Percentiles rank a stretch among this genome's conserved stretches.
Conservation (phyloP, 1,140 invertebrate genomes). For the Tetramorium parvispinum region DNA sequence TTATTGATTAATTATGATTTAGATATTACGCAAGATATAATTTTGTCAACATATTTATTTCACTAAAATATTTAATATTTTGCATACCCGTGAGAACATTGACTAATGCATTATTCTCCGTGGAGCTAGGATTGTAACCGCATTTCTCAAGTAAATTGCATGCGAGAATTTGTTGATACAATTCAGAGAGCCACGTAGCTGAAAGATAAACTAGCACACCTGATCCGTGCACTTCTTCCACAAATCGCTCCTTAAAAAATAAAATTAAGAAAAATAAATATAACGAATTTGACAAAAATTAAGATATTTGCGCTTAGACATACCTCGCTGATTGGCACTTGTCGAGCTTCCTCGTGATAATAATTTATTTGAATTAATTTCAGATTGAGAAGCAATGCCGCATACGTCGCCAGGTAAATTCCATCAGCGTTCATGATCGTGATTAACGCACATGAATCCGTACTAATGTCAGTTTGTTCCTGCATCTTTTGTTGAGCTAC, state of each 20-base stretch:
- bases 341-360: conserved; percentile 88
- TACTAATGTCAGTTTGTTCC: conserved; percentile 74
- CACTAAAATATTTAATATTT: not conserved
- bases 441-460: conserved; percentile 82
- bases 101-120: conserved; percentile 89
- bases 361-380: conserved; percentile 92
- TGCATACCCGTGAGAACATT: conserved; percentile 91
- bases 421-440: conserved; percentile 98
- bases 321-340: conserved; percentile 88
- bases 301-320: not conserved
- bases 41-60: not conserved
- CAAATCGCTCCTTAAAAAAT: conserved; percentile 91
- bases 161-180: conserved; percentile 94
- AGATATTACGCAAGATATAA: not conserved
- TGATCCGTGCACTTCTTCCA: conserved; percentile 95
- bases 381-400: conserved; percentile 93
- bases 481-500: conserved; percentile 82
- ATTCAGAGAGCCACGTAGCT: conserved; percentile 95
- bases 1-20: not conserved
- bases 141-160: conserved; percentile 91
- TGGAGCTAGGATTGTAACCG: conserved; percentile 87
- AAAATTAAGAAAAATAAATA: not conserved
- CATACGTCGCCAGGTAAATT: conserved; percentile 96
- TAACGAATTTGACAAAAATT: not conserved
- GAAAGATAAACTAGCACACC: conserved; percentile 96